Percentiles rank a stretch among this genome's conserved stretches.
Evolutionary conservation across 1,140 invertebrate genomes (phyloP).

Genomic region (Dufourea novaeangliae): DNA sequence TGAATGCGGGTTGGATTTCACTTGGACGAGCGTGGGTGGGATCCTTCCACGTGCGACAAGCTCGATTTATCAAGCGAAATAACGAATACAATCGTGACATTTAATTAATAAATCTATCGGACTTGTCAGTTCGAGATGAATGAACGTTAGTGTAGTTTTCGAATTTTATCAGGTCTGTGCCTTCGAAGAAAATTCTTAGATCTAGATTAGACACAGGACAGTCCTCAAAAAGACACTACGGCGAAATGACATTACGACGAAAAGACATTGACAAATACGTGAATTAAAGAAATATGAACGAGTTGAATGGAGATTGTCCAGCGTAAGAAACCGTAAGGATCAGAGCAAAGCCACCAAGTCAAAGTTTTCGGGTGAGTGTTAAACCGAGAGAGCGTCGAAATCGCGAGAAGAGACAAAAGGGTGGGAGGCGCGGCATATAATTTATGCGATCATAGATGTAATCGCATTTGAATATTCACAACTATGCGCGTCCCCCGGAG

Average conservation of each 20-base stretch:
- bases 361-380: conserved; percentile 42
- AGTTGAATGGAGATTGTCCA: neutral
- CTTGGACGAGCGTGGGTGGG: no score
- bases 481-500: conserved; percentile 68
- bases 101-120: no score
- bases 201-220: no score
- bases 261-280: neutral
- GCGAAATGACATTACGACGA: neutral
- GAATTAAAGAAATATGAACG: neutral
- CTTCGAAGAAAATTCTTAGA: no score
- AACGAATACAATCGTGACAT: no score
- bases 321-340: neutral
- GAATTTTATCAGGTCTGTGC: no score
- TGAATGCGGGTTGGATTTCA: no score
- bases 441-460: conserved; percentile 76
- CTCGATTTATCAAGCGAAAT: no score
- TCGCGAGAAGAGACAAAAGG: conserved; percentile 27
- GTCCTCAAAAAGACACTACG: no score
- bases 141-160: no score
- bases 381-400: conserved; percentile 41
- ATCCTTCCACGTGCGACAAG: no score
- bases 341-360: neutral
- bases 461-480: conserved; percentile 76
- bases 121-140: no score
- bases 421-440: conserved; percentile 56